Evolutionary conservation across 2,113 vertebrate genomes (phyloP).

Genomic region (Ariopsis seemanni): DNA sequence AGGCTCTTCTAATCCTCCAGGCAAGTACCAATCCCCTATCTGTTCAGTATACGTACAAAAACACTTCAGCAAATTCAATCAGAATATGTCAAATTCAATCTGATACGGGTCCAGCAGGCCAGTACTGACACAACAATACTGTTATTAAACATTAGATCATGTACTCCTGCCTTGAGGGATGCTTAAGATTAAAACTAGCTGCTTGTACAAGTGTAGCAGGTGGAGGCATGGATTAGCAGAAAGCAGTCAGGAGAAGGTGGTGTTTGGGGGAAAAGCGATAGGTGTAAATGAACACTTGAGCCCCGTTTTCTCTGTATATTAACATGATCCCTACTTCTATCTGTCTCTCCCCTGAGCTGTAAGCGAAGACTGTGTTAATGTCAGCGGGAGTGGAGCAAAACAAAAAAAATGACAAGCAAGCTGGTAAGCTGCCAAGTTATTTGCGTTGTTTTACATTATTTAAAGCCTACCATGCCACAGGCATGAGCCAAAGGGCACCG

Average conservation of each 20-base stretch:
- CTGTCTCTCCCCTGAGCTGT: not conserved
- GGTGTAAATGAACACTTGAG: not conserved
- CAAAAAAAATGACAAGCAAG: not conserved
- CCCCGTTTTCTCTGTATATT: not conserved
- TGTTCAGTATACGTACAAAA: not conserved
- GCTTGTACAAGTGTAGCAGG: not conserved
- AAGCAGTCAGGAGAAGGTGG: not conserved
- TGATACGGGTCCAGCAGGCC: not conserved
- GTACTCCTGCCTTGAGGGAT: not conserved
- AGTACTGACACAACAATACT: not conserved
- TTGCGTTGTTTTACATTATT: not conserved
- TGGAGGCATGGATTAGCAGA: not conserved
- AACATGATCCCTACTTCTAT: not conserved
- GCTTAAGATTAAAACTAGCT: not conserved
- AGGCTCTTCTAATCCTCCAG: conserved; percentile 1
- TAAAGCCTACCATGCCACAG: not conserved
- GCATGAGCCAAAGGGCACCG: not conserved
- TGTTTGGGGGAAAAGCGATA: not conserved
- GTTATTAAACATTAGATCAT: not conserved
- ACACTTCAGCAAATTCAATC: not conserved
- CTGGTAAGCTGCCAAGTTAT: not conserved
- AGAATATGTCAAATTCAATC: not conserved
- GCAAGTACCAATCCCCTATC: not conserved
- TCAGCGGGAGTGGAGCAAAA: not conserved
- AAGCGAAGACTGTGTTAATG: not conserved